Evolutionary conservation across 2,797 vertebrate genomes (phyloP).

Genomic region (Furcifer pardalis): DNA sequence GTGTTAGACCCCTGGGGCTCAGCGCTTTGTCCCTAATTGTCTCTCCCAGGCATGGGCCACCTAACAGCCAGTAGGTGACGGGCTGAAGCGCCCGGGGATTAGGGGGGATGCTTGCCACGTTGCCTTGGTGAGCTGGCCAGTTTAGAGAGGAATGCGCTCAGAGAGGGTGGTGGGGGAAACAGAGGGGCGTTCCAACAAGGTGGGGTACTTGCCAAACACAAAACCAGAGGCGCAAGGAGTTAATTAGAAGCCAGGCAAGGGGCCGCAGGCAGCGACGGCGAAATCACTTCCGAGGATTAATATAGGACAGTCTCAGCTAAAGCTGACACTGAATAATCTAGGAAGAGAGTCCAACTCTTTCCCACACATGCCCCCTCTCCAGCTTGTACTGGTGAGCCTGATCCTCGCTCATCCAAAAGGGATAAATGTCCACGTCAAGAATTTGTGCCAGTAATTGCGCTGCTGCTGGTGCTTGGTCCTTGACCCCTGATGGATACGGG

Average conservation of each 20-base stretch:
- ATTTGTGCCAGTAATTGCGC: neutral
- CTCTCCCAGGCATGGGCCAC: constrained; percentile 85
- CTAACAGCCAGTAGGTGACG: constrained; percentile 96
- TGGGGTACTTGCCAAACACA: constrained; percentile 72
- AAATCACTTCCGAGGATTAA: constrained; percentile 97
- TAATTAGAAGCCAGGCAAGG: constrained; percentile 92
- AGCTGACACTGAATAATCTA: constrained; percentile 42
- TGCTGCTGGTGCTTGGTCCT: neutral
- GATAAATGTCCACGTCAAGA: constrained; percentile 5
- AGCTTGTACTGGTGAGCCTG: constrained; percentile 36
- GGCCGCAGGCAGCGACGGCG: constrained; percentile 73
- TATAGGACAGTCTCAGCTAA: constrained; percentile 67
- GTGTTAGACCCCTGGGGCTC: constrained; percentile 97
- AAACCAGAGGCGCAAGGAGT: constrained; percentile 81
- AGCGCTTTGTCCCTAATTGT: constrained; percentile 91
- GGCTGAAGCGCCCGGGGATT: constrained; percentile 81
- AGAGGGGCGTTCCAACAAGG: constrained; percentile 88
- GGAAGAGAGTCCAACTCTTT: constrained; percentile 83
- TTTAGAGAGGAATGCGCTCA: constrained; percentile 89
- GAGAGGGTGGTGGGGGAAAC: constrained; percentile 66
- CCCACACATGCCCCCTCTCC: constrained; percentile 84
- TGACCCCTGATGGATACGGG: neutral
- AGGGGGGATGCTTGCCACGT: constrained; percentile 84
- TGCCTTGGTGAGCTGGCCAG: constrained; percentile 91
- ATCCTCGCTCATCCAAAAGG: constrained; percentile 19